phyloP scores from a whole-genome alignment of 2,888 invertebrate genomes.

The Lissocephala sabroskyi region DNA sequence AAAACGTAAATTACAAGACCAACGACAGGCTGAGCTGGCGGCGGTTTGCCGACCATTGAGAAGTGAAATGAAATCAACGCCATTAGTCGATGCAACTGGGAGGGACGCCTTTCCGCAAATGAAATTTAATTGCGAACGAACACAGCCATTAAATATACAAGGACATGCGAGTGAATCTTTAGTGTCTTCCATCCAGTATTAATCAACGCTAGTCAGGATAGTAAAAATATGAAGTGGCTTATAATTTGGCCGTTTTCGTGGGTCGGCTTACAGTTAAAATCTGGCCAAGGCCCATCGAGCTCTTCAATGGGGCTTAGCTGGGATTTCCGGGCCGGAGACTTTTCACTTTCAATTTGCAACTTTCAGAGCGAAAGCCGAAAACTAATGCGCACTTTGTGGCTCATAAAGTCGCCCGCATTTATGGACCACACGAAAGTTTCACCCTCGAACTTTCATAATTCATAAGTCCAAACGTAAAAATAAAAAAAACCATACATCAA shows the following conservation, averaged over 20 bases:
- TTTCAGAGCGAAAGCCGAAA: not conserved
- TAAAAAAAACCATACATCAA: not conserved
- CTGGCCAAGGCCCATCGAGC: not conserved
- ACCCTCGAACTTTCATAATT: constrained; percentile 44
- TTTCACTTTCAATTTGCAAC: constrained; percentile 57
- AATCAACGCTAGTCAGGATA: no score
- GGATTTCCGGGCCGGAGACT: constrained; percentile 12
- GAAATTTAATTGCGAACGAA: constrained; percentile 57
- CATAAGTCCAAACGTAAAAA: constrained; percentile 26
- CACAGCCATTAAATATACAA: constrained; percentile 44
- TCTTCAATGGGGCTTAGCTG: constrained; percentile 32
- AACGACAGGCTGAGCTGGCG: constrained; percentile 10
- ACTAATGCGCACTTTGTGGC: constrained; percentile 28
- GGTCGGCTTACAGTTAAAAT: no score
- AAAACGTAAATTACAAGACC: constrained; percentile 3
- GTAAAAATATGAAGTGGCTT: no score
- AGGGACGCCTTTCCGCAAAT: constrained; percentile 25
- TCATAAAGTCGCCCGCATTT: constrained; percentile 45
- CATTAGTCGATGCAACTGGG: constrained; percentile 41
- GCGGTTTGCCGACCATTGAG: constrained; percentile 31
- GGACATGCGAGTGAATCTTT: not conserved
- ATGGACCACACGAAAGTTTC: constrained; percentile 42
- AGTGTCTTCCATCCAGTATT: not conserved
- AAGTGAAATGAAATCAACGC: constrained; percentile 53
- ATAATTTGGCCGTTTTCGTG: no score